Conservation (phyloP, 2,888 invertebrate genomes). For the Nasonia oneida region DNA sequence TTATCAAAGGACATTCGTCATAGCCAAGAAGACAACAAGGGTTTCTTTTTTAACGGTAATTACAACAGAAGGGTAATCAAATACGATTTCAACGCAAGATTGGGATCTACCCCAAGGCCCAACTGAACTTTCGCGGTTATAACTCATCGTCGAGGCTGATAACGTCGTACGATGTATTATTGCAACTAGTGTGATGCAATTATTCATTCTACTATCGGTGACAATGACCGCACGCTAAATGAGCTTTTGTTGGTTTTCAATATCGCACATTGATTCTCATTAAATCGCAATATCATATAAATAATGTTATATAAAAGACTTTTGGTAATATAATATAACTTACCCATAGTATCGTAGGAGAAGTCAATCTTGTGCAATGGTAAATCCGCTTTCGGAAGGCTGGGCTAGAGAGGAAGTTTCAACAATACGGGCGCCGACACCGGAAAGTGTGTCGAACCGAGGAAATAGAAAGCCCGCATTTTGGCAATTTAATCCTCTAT, state of each 20-base stretch:
- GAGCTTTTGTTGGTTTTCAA: neutral
- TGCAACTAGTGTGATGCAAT: conserved; percentile 72
- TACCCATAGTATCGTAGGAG: neutral
- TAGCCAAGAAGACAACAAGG: neutral
- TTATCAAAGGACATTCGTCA: neutral
- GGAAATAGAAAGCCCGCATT: conserved; percentile 19
- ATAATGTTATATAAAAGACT: neutral
- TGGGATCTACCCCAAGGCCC: conserved; percentile 75
- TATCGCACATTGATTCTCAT: neutral
- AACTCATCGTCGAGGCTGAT: conserved; percentile 74
- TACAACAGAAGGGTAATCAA: conserved; percentile 54
- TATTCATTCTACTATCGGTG: conserved; percentile 76
- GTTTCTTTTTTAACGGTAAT: conserved; percentile 49
- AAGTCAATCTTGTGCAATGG: neutral
- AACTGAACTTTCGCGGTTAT: conserved; percentile 67
- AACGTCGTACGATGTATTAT: conserved; percentile 76
- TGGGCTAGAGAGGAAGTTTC: neutral
- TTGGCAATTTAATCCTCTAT: conserved; percentile 29
- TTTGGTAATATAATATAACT: neutral
- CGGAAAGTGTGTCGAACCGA: conserved; percentile 13
- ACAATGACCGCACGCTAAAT: neutral
- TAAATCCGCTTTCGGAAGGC: neutral
- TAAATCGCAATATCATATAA: neutral
- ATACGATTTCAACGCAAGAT: conserved; percentile 71
- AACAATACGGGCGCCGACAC: conserved; percentile 33